Evolutionary conservation across 1,140 invertebrate genomes (phyloP).

Genomic region (Papilio machaon): DNA sequence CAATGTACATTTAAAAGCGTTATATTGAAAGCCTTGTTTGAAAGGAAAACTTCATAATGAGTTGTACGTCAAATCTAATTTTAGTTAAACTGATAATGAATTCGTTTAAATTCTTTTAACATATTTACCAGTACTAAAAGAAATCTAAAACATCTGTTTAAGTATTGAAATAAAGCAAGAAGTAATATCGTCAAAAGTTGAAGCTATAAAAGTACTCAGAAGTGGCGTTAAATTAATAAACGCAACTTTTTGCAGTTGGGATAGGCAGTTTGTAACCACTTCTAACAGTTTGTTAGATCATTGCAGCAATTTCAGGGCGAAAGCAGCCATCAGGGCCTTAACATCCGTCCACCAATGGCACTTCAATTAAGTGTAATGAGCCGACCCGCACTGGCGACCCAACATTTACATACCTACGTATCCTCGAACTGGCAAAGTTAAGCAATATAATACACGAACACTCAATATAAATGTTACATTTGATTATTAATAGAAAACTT

Average conservation of each 20-base stretch:
- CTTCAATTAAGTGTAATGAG: slow-evolving; percentile 79
- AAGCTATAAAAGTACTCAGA: slow-evolving; percentile 31
- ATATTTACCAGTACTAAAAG: not conserved
- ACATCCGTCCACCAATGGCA: slow-evolving; percentile 70
- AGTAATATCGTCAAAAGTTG: slow-evolving; percentile 29
- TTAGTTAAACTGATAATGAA: not conserved
- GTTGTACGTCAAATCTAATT: not conserved
- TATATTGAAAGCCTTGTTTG: not conserved
- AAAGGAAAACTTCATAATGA: not conserved
- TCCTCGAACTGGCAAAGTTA: slow-evolving; percentile 25
- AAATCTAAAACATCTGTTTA: not conserved
- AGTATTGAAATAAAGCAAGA: slow-evolving; percentile 21
- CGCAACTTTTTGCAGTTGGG: slow-evolving; percentile 25
- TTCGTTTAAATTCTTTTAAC: not conserved
- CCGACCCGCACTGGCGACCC: slow-evolving; percentile 56
- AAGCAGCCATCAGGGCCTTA: slow-evolving; percentile 64
- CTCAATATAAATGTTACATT: slow-evolving; percentile 8
- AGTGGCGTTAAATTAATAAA: slow-evolving; percentile 35
- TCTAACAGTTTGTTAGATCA: slow-evolving; percentile 58
- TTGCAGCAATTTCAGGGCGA: slow-evolving; percentile 60
- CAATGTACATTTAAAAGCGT: not conserved
- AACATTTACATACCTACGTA: slow-evolving; percentile 56
- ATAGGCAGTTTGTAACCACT: slow-evolving; percentile 42
- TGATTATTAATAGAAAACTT: slow-evolving; percentile 5
- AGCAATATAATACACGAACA: slow-evolving; percentile 17